Evolutionary conservation across 2,888 invertebrate species (phyloP).

Genomic region (Torymus texanus): DNA sequence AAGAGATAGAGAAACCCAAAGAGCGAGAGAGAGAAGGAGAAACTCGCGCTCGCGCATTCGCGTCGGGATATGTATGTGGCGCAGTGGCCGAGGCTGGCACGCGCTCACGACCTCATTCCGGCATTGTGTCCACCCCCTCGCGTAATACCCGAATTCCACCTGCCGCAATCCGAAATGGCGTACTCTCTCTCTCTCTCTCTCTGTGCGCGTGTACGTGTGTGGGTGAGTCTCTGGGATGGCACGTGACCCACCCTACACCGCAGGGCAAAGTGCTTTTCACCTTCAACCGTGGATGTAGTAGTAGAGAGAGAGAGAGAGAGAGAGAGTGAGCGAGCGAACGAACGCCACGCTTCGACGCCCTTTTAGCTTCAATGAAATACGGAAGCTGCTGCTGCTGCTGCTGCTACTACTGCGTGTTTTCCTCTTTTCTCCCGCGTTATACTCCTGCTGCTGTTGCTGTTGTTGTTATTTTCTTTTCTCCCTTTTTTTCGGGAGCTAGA

Average conservation of each 20-base stretch:
- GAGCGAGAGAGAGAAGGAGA: not conserved
- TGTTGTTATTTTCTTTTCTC: not conserved
- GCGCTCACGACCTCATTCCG: constrained; percentile 45
- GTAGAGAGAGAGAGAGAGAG: not conserved
- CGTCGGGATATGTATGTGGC: constrained; percentile 23
- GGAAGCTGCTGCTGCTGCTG: not conserved
- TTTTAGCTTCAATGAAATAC: constrained; percentile 44
- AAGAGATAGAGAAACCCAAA: not conserved
- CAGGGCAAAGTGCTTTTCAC: constrained; percentile 23
- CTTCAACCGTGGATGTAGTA: not conserved
- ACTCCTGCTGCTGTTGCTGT: not conserved
- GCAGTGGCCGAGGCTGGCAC: constrained; percentile 33
- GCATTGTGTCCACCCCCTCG: constrained; percentile 57
- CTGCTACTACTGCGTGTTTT: not conserved
- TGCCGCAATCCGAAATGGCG: constrained; percentile 55
- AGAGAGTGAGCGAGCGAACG: not conserved
- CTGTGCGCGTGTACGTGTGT: not conserved
- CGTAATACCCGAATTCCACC: constrained; percentile 63
- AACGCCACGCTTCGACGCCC: constrained; percentile 9
- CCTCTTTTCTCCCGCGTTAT: not conserved
- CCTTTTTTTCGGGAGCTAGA: not conserved
- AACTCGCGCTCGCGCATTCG: not conserved
- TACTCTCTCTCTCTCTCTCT: not conserved
- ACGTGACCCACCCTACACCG: constrained; percentile 12
- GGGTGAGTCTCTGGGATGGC: not conserved